Percentiles rank a stretch among this genome's conserved stretches.
Evolutionary conservation across 2,113 vertebrate species (phyloP).

Genomic region (Oncorhynchus nerka): DNA sequence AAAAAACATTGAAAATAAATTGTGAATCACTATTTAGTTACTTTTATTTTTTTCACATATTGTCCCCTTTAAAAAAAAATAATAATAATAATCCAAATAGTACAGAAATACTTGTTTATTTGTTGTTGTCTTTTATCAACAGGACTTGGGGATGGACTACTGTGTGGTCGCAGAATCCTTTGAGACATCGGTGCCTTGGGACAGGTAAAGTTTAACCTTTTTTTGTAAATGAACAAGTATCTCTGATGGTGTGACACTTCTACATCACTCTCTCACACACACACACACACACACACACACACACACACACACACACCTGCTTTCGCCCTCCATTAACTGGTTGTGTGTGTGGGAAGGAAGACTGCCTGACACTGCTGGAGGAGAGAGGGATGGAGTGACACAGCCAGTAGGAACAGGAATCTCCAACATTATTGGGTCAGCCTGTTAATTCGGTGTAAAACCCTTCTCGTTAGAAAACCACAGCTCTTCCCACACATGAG

Average conservation of each 20-base stretch:
- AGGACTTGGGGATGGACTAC: slow-evolving; percentile 97
- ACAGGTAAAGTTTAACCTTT: slow-evolving; percentile 81
- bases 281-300: too few relatives aligned
- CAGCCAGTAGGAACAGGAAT: neutral
- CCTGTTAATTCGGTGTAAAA: slow-evolving; percentile 5
- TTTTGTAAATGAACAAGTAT: neutral
- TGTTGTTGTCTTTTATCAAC: slow-evolving; percentile 13
- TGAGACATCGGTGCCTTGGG: slow-evolving; percentile 98
- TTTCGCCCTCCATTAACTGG: slow-evolving; percentile 35
- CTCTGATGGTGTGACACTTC: slow-evolving; percentile 13
- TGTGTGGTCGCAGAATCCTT: slow-evolving; percentile 97
- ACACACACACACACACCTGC: too few relatives aligned
- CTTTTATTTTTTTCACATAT: neutral
- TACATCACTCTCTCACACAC: neutral
- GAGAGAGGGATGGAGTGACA: slow-evolving; percentile 5
- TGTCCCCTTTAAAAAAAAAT: neutral
- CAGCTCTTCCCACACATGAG: neutral
- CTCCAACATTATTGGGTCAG: slow-evolving; percentile 12
- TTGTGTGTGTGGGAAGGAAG: slow-evolving; percentile 24
- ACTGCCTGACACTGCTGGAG: slow-evolving; percentile 19
- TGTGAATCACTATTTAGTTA: too few relatives aligned
- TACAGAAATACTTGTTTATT: neutral
- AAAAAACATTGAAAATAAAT: too few relatives aligned
- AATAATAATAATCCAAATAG: neutral
- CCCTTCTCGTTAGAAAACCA: slow-evolving; percentile 27